Base-by-base conservation (phyloP, 92 coral and sea anemone species). In the Chrysogorgia sp. region DNA sequence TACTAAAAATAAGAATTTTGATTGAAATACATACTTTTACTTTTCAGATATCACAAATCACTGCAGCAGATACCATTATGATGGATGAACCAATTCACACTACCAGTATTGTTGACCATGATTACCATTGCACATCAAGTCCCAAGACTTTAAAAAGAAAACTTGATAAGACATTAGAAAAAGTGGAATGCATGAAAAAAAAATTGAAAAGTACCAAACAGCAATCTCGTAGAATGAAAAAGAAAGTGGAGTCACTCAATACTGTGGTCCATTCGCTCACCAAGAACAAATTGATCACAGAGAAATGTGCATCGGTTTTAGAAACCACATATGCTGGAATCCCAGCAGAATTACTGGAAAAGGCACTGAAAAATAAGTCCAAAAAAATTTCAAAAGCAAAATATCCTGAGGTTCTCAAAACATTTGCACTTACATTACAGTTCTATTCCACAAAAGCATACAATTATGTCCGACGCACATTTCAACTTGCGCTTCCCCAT, bases 401-500 rank as follows among this genome's bases (percentile, higher is more conserved):
- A 23, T 52, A 52, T 23, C 26, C 59, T 3, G 26, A 7, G 3
- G 59, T 52, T 6, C 59, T 6, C 26, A 52, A 52, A 52, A 6
- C 59, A 5, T 52, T 52, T 52, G 59, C 59, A 52, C 59, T 52
- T 17, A 52, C 59, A 6, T 17, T 52, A 20, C 59, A 52, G 26
- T 17, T 52, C 20, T 52, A 52, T 23, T 52, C 59, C 6, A 52
- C 59, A 6, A 52, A 52, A 23, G 59, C 59, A 5, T 37, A 37
- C 12, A 52, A 52, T 52, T 52, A 52, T 52, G 59, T 52, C 59
- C 7, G 59, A 17, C 7, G 26, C 5, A 66, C 74, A 0, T 66
- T 66, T 53, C 2, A 66, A 10, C 29, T 66, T 17, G 74, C 74
- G 19, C 74, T 65, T 10, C 74, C 74, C 21, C 41, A 43, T 61